phyloP scores from a whole-genome alignment of 2,113 vertebrate species.

The Elachura formosa region DNA sequence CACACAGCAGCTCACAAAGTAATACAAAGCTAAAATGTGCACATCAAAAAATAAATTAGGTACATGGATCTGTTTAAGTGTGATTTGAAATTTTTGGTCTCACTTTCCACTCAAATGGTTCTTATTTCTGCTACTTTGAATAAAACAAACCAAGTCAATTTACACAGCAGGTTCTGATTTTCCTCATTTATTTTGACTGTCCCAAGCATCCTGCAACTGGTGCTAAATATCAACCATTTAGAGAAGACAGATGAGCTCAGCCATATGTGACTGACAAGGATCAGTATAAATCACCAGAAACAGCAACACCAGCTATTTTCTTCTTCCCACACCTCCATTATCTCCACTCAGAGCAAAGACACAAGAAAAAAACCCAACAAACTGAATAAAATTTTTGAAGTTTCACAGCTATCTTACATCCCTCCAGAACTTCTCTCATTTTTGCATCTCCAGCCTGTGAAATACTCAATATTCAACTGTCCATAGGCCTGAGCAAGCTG shows the following conservation, averaged over 20 bases:
- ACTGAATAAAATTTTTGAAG: neutral
- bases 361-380: neutral
- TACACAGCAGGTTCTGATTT: neutral
- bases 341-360: neutral
- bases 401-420: neutral
- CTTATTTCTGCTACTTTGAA: neutral
- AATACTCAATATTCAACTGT: neutral
- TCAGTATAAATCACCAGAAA: neutral
- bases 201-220: neutral
- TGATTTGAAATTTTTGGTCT: neutral
- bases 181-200: neutral
- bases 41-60: neutral
- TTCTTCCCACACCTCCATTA: neutral
- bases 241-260: neutral
- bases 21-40: neutral
- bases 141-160: neutral
- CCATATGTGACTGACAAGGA: neutral
- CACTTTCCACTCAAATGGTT: neutral
- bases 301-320: neutral
- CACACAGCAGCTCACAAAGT: neutral
- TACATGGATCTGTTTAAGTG: accelerated
- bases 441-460: neutral
- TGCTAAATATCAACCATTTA: neutral
- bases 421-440: neutral
- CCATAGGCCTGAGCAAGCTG: neutral